These are phyloP conservation scores for Phasia obesa DNA, from an alignment of 2,888 invertebrate genomes.

Conservation along the genomic window DNA sequence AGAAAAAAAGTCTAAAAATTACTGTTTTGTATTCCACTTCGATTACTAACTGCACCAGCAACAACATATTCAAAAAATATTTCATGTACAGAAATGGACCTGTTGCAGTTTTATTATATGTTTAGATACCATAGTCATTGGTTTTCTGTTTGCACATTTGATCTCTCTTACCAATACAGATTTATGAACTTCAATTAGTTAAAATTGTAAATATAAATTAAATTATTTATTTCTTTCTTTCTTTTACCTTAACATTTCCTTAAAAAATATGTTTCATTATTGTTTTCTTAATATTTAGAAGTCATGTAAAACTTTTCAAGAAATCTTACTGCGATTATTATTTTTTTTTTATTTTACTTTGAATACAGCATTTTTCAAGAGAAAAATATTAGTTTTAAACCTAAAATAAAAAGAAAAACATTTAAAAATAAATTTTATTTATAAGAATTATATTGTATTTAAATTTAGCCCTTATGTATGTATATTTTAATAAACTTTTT, in stretches of 20 bases:
- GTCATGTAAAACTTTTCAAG: background rate
- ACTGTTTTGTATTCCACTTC: no score
- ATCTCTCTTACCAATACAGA: background rate
- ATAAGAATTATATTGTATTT: background rate
- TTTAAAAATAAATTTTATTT: conserved; percentile 15
- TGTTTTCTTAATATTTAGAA: conserved; percentile 34
- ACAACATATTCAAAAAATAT: no score
- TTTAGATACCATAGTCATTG: no score
- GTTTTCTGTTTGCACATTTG: no score
- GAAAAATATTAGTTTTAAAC: background rate
- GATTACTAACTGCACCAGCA: no score
- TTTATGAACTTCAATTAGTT: conserved; percentile 35
- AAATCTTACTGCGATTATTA: background rate
- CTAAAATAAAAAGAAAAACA: conserved; percentile 6
- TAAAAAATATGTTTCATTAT: background rate
- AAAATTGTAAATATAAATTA: conserved; percentile 33
- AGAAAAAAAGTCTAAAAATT: no score
- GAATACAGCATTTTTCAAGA: background rate
- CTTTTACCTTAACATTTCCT: conserved; percentile 1
- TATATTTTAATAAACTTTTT: background rate
- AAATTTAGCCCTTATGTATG: no score
- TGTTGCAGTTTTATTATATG: no score
- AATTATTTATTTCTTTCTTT: background rate
- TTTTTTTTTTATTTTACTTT: background rate
- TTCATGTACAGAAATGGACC: no score